These are phyloP conservation scores for Falcaria lacertinaria DNA, from an alignment of 2,888 invertebrate species.

Conservation along the genomic window DNA sequence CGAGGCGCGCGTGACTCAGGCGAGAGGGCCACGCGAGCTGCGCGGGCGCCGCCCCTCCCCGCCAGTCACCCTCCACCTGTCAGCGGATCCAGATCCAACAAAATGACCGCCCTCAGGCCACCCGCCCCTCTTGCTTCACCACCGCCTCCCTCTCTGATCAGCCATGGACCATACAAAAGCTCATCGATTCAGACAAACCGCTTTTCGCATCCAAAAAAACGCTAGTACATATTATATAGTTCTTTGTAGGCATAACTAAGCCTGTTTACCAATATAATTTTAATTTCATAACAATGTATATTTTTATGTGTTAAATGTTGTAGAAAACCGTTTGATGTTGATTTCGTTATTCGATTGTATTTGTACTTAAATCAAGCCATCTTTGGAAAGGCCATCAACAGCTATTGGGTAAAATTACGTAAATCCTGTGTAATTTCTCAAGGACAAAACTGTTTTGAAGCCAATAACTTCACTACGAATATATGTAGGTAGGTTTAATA, in stretches of 20 bases:
- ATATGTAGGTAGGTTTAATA: too few relatives aligned
- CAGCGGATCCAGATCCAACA: constrained; percentile 17
- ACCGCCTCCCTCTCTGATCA: constrained; percentile 40
- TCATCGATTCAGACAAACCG: constrained; percentile 21
- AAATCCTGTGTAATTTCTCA: too few relatives aligned
- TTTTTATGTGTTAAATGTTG: too few relatives aligned
- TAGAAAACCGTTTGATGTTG: too few relatives aligned
- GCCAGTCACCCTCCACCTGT: constrained; percentile 24
- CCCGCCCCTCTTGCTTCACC: constrained; percentile 19
- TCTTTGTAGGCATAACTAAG: constrained; percentile 30
- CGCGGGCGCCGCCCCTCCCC: constrained; percentile 62
- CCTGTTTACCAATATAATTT: background rate
- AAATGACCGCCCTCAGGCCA: constrained; percentile 28
- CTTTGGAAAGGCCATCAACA: too few relatives aligned
- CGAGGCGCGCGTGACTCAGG: constrained; percentile 78
- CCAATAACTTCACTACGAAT: too few relatives aligned
- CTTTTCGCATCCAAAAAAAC: constrained; percentile 15
- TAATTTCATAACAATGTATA: background rate
- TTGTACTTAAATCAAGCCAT: too few relatives aligned
- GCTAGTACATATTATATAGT: too few relatives aligned
- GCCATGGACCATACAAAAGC: constrained; percentile 18
- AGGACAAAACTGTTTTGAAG: too few relatives aligned
- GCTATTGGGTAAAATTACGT: too few relatives aligned
- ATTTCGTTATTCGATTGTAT: too few relatives aligned
- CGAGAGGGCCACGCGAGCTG: constrained; percentile 76